Evolutionary conservation across 2,888 invertebrate genomes (phyloP).

Genomic region (Eulithis prunata): DNA sequence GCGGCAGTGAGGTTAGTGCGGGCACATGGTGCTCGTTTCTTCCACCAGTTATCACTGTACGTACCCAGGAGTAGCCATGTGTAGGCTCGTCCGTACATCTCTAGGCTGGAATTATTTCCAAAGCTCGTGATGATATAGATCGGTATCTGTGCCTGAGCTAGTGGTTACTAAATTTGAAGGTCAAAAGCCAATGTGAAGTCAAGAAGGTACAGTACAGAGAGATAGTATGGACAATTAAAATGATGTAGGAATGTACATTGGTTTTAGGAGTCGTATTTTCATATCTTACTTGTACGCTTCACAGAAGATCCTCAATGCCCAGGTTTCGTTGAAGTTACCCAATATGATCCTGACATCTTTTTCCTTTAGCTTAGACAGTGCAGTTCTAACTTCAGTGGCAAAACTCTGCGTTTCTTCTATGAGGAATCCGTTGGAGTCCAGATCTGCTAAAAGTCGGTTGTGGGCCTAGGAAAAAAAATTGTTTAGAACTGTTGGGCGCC

Average conservation of each 20-base stretch:
- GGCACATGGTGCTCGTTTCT: slow-evolving; percentile 87
- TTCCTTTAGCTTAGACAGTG: slow-evolving; percentile 92
- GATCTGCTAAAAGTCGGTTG: slow-evolving; percentile 93
- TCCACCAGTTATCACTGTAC: slow-evolving; percentile 92
- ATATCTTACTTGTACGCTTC: slow-evolving; percentile 89
- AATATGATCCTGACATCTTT: slow-evolving; percentile 97
- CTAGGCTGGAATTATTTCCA: slow-evolving; percentile 79
- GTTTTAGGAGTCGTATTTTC: not conserved
- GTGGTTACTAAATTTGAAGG: too few species aligned
- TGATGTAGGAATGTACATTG: too few species aligned
- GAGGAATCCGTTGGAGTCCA: slow-evolving; percentile 91
- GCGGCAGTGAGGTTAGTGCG: slow-evolving; percentile 90
- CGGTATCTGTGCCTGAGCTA: too few species aligned
- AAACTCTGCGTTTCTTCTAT: slow-evolving; percentile 96
- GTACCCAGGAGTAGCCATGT: slow-evolving; percentile 98
- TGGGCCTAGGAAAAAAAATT: slow-evolving; percentile 86
- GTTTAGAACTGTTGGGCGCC: not conserved
- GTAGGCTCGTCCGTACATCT: slow-evolving; percentile 96
- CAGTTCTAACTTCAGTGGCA: slow-evolving; percentile 93
- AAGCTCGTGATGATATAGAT: too few species aligned
- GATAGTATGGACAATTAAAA: too few species aligned
- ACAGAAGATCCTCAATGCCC: slow-evolving; percentile 95
- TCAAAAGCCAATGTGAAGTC: too few species aligned
- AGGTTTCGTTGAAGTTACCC: slow-evolving; percentile 97
- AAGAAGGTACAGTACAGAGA: too few species aligned